These are phyloP conservation scores for Strigamia transsilvanica DNA, from an alignment of 2,888 invertebrate genomes.

Conservation along the genomic window DNA sequence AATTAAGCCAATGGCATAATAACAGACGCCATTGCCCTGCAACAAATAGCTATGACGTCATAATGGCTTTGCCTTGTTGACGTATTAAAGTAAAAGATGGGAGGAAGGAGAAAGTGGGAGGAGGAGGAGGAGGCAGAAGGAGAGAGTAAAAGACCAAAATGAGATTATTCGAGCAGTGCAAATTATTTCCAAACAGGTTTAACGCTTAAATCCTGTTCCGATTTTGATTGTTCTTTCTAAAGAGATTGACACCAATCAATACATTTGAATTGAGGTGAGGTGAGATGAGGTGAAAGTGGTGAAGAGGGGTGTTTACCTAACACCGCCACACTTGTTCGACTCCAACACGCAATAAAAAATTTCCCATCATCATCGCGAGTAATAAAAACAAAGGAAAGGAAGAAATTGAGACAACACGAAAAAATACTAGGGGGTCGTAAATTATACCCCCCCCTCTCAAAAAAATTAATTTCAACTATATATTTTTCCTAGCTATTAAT, in stretches of 20 bases:
- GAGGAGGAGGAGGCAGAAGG: background rate
- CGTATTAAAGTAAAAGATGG: conserved; percentile 9
- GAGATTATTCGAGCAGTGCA: conserved; percentile 38
- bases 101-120: background rate
- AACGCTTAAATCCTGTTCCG: conserved; percentile 33
- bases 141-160: conserved; percentile 15
- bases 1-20: conserved; percentile 30
- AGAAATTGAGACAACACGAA: background rate
- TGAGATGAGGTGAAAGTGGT: conserved; percentile 30
- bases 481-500: background rate
- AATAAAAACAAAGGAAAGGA: conserved; percentile 21
- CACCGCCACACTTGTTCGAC: conserved; percentile 16
- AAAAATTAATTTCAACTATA: background rate
- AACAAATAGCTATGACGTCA: conserved; percentile 21
- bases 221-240: conserved; percentile 39
- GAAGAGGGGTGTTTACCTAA: conserved; percentile 26
- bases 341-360: conserved; percentile 26
- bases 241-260: conserved; percentile 47
- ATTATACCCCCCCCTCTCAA: background rate
- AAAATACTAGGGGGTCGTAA: too few relatives aligned
- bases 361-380: conserved; percentile 26
- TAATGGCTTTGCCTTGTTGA: conserved; percentile 30
- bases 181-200: conserved; percentile 40
- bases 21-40: conserved; percentile 26
- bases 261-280: conserved; percentile 27